Base-by-base conservation (phyloP, 92 coral and sea anemone species). In the Phenganax subtilis region DNA sequence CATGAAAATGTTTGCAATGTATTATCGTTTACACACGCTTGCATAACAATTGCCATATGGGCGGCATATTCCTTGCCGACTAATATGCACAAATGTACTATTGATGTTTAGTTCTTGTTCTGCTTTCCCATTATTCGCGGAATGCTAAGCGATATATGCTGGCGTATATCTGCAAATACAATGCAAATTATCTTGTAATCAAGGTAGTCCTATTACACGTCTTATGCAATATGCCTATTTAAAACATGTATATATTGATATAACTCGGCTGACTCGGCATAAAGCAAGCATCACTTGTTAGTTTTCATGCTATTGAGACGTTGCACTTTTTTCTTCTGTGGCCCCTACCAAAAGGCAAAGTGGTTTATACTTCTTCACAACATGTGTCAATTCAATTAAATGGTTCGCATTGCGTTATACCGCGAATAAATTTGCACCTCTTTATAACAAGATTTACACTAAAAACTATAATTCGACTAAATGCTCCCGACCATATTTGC, bases 221-320 rank as follows among this genome's bases (percentile, higher is more conserved):
- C 73, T 68, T 30, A 68, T 37, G 73, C 73, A 68, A 68, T 68
- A 29, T 29, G 16, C 54, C 70, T 53, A 68, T 68, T 68, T 68
- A 37, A 12, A 68, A 30, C 73, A 68, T 68, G 73, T 37, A 68
- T 12, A 14, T 30, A 10, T 68, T 3, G 4, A 30, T 68, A 37
- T 30, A 20, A 12, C 31, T 28, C 25, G 25, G 25, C 25, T 20
- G 25, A 20, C 25, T 20, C 25, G 25, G 25, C 25, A 20, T 20
- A 20, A 20, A 20, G 25, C 25, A 68, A 12, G 73, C 53, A 16
- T 68, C 53, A 68, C 47, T 37, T 68, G 54, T 30, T n/a, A 53
- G 47, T 68, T 64, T 68, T 68, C 53, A 16, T 16, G 29, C n/a
- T 7, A 68, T 17, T 14, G 54, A 30, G 73, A 30, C 73, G 54